Percentiles rank a stretch among this genome's conserved stretches.
Conservation (phyloP, 37 sponge, comb jelly and placozoan species). For the Theonella swinhoei region DNA sequence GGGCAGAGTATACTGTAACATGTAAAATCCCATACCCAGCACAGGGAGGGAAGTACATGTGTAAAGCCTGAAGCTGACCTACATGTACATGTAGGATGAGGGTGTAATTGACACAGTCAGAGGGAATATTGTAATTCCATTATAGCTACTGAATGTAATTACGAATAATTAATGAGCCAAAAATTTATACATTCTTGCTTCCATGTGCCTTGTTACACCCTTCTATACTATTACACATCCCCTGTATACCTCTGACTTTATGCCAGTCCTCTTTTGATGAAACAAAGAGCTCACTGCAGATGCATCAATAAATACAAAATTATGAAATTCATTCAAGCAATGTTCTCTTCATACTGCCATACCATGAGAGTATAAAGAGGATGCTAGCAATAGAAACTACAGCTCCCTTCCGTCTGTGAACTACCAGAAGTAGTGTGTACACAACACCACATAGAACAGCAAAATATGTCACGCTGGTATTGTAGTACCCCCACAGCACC, state of each 20-base stretch:
- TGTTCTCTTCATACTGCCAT: background rate
- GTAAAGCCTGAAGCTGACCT: too few relatives aligned
- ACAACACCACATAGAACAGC: slow-evolving; percentile 42
- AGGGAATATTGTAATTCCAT: too few relatives aligned
- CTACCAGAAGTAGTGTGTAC: slow-evolving; percentile 31
- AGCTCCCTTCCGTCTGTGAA: slow-evolving; percentile 17
- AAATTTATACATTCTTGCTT: too few relatives aligned
- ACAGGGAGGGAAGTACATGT: too few relatives aligned
- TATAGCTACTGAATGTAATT: too few relatives aligned
- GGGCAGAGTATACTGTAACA: too few relatives aligned
- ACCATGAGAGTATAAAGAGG: slow-evolving; percentile 48
- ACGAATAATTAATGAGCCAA: too few relatives aligned
- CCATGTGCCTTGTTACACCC: too few relatives aligned
- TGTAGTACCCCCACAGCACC: slow-evolving; percentile 60
- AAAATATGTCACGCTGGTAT: slow-evolving; percentile 48
- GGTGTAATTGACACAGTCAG: too few relatives aligned
- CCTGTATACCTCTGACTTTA: slow-evolving; percentile 82
- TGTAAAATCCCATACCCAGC: too few relatives aligned
- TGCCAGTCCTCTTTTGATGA: slow-evolving; percentile 62
- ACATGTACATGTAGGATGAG: too few relatives aligned
- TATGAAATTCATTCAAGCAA: background rate
- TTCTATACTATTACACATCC: too few relatives aligned
- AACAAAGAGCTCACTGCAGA: slow-evolving; percentile 60
- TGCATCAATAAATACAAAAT: background rate
- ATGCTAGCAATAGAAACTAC: slow-evolving; percentile 27